Percentiles rank a stretch among this genome's conserved stretches.
Conservation (phyloP, 2,888 invertebrate genomes). For the Drosophila mimica region DNA sequence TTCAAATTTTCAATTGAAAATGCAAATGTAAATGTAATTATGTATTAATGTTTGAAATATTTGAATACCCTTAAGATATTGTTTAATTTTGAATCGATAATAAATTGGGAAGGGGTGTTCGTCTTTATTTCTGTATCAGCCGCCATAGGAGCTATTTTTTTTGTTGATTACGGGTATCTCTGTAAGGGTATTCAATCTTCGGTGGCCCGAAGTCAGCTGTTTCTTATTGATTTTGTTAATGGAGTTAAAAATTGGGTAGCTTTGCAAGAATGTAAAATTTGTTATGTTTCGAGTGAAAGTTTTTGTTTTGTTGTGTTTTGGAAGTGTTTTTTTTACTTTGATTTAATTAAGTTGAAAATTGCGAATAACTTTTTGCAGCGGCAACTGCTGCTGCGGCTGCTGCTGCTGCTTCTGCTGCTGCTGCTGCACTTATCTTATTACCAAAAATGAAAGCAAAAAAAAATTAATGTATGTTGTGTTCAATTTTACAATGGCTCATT, state of each 20-base stretch:
- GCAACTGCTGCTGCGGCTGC: slow-evolving; percentile 22
- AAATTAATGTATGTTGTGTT: slow-evolving; percentile 13
- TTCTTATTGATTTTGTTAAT: slow-evolving; percentile 25
- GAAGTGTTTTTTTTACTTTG: slow-evolving; percentile 33
- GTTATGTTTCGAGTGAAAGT: slow-evolving; percentile 47
- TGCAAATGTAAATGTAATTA: slow-evolving; percentile 35
- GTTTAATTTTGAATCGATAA: background rate
- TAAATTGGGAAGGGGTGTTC: background rate
- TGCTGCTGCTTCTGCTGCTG: background rate
- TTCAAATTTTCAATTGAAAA: slow-evolving; percentile 29
- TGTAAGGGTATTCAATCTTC: slow-evolving; percentile 17
- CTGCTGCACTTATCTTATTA: slow-evolving; percentile 20
- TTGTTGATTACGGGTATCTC: background rate
- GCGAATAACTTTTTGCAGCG: slow-evolving; percentile 44
- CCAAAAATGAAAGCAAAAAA: slow-evolving; percentile 34
- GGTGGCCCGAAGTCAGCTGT: background rate
- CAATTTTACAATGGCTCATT: slow-evolving; percentile 45
- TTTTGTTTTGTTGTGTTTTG: slow-evolving; percentile 10
- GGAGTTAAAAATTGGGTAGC: slow-evolving; percentile 61
- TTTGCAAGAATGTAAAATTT: slow-evolving; percentile 45
- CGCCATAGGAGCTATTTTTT: slow-evolving; percentile 8
- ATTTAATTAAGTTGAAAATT: slow-evolving; percentile 65
- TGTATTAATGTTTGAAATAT: slow-evolving; percentile 19
- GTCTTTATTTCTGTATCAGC: background rate
- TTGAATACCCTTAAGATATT: background rate